Evolutionary conservation across 2,113 vertebrate genomes (phyloP).

Genomic region (Pluvialis apricaria): DNA sequence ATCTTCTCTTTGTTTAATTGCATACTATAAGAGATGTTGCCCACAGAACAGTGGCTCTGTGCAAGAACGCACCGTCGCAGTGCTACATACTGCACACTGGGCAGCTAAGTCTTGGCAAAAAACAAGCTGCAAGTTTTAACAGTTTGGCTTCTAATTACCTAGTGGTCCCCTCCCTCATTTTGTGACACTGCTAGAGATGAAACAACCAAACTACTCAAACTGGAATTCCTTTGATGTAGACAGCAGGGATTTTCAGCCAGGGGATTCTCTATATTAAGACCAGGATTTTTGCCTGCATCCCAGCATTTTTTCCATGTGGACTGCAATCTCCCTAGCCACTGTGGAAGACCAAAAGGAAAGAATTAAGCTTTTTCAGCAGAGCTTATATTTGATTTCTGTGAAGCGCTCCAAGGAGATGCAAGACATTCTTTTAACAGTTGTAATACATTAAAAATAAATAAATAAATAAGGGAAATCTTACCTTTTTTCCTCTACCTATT

Average conservation of each 20-base stretch:
- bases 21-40: not conserved
- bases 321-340: not conserved
- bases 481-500: slow-evolving; percentile 80
- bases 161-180: not conserved
- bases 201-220: not conserved
- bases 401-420: not conserved
- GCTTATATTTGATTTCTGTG: not conserved
- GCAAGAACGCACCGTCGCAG: not conserved
- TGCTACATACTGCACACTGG: not conserved
- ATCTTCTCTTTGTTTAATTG: not conserved
- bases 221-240: not conserved
- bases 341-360: not conserved
- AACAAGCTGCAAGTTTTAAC: not conserved
- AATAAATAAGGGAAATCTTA: slow-evolving; percentile 42
- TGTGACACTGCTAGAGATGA: not conserved
- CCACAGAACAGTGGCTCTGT: rapidly evolving
- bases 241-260: not conserved
- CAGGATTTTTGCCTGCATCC: not conserved
- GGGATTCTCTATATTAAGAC: not conserved
- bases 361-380: not conserved
- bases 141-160: not conserved
- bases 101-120: not conserved
- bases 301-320: not conserved
- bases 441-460: not conserved
- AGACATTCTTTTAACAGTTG: not conserved